These are phyloP conservation scores for Pelodiscus sinensis DNA, from an alignment of 2,113 vertebrate species.

Conservation along the genomic window DNA sequence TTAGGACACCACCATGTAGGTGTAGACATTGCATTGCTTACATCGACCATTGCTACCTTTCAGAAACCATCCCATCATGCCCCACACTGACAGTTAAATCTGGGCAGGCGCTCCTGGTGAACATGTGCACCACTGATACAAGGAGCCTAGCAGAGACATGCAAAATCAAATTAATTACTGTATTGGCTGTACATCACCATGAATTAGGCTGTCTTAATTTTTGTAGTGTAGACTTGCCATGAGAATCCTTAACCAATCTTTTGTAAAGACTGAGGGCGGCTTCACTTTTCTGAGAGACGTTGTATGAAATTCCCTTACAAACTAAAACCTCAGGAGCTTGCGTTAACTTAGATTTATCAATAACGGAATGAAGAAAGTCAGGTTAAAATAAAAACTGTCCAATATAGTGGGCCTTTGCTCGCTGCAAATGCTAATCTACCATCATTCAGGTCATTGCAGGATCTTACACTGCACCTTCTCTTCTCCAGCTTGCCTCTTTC, in stretches of 20 bases:
- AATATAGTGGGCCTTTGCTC: fast-evolving
- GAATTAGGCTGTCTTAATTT: neutral
- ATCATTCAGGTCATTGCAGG: neutral
- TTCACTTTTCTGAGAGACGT: neutral
- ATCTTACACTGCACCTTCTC: neutral
- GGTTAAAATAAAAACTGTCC: neutral
- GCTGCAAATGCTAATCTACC: neutral
- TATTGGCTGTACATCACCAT: neutral
- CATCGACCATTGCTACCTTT: neutral
- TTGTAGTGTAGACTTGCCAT: neutral
- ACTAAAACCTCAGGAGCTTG: neutral
- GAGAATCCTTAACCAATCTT: neutral
- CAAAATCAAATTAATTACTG: neutral
- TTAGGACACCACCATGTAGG: neutral
- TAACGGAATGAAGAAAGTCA: neutral
- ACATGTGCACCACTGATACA: too few species aligned
- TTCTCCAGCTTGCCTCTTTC: conserved; percentile 25
- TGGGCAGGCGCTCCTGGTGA: neutral
- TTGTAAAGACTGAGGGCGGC: neutral
- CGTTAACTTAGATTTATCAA: neutral
- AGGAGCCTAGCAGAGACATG: neutral
- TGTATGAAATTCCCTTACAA: neutral
- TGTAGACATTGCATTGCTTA: neutral
- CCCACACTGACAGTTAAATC: neutral
- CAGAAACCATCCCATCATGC: neutral